Base-by-base conservation (phyloP, 2,888 invertebrate genomes). In the Drosophila peninsularis region DNA sequence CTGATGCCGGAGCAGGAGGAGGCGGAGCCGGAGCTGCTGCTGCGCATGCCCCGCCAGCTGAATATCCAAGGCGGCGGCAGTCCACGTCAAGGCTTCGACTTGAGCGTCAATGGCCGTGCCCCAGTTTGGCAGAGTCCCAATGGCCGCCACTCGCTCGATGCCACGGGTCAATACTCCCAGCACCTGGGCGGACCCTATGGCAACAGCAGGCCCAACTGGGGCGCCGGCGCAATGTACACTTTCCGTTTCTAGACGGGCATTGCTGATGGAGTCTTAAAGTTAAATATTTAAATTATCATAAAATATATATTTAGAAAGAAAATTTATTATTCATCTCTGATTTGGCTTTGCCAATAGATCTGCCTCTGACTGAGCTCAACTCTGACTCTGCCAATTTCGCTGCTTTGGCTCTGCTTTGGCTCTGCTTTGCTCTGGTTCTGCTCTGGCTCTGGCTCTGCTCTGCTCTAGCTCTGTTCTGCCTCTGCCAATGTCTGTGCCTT, bases 171-270 rank as follows among this genome's bases (percentile, higher is more conserved):
- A 17, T 90, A 91, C 39, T 76, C 79, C 0, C 91, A 91, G 63
- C 92, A 91, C 57, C 64, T 91, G 39, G 91, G 92, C n/a, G 92
- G 91, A 41, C 92, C 88, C 10, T 91, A 85, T 62, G 92, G 92
- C 62, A 91, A 83, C 39, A 90, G 90, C 42, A 80, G 63, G 1
- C 80, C 91, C n/a, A 77, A 82, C 70, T 60, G 45, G 47, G 80
- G 90, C 6, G 81, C 69, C 5, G 82, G 87, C 0, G 87, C 62
- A 1, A 27, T 17, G 5, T 87, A 82, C 32, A 82, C 82, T 10
- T 87, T 50, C 39, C 75, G 82, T 7, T 87, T 78, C 52, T 82
- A 81, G 44, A 7, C 14, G 0, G 1, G 2, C 0, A 32, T 19
- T 13, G 1, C 14, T 2, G 5, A 27, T 0, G 32, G 11, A 30